Evolutionary conservation across 2,113 vertebrate species (phyloP).

Genomic region (Erpornis zantholeuca): DNA sequence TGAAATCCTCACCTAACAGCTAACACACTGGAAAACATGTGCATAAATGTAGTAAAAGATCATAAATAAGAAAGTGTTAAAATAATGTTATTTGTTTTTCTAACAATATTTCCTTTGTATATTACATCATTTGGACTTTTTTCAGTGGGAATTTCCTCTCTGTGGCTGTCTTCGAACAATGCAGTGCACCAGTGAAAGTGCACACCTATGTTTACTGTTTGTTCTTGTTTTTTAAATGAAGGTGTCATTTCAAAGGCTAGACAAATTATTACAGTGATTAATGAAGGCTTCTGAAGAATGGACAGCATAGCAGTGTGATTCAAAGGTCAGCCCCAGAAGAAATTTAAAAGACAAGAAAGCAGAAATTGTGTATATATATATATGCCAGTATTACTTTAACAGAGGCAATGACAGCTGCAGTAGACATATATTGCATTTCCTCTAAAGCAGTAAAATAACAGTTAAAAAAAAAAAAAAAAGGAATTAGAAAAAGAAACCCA

Average conservation of each 20-base stretch:
- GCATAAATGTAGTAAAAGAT: neutral
- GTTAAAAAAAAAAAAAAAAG: neutral
- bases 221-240: neutral
- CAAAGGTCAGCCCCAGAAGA: neutral
- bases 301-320: neutral
- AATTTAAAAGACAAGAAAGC: neutral
- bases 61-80: neutral
- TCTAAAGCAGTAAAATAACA: neutral
- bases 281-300: neutral
- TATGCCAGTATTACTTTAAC: neutral
- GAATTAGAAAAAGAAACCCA: conserved; percentile 27
- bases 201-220: neutral
- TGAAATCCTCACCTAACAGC: neutral
- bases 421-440: neutral
- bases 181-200: neutral
- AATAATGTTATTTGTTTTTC: neutral
- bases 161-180: neutral
- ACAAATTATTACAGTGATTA: neutral
- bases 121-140: neutral
- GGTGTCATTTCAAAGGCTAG: neutral
- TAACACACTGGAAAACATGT: neutral
- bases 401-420: neutral
- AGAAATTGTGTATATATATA: neutral
- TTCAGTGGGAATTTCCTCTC: neutral
- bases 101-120: neutral